Conservation (phyloP, 2,797 vertebrate genomes). For the Poecilia wingei region DNA sequence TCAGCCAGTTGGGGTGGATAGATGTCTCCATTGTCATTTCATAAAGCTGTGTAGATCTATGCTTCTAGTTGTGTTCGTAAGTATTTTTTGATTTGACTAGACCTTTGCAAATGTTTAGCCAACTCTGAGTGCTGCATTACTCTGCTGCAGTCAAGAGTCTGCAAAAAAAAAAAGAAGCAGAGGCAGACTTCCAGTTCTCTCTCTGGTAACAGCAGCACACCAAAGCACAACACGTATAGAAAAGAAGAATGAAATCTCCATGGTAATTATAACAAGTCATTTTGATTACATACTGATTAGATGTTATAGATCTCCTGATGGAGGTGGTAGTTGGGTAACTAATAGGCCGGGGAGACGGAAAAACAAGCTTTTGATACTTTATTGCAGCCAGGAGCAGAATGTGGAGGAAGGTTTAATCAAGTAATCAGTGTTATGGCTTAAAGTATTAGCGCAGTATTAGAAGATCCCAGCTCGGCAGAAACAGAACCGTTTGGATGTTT, state of each 20-base stretch:
- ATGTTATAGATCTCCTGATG: neutral
- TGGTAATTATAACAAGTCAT: neutral
- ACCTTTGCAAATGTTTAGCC: neutral
- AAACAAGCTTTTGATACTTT: conserved; percentile 4
- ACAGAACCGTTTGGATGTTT: conserved; percentile 3
- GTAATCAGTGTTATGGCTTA: conserved; percentile 29
- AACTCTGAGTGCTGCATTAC: neutral
- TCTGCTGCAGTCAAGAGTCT: neutral
- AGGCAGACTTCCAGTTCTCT: neutral
- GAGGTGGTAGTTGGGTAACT: conserved; percentile 8
- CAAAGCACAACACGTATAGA: neutral
- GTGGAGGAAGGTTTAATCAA: conserved; percentile 28
- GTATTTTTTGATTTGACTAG: neutral
- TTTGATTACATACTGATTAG: conserved; percentile 7
- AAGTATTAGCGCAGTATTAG: conserved; percentile 22
- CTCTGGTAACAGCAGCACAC: neutral
- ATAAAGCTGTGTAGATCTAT: neutral
- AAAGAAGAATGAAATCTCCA: neutral
- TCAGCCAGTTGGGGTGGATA: neutral
- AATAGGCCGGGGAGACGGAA: neutral
- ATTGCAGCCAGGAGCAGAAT: conserved; percentile 7
- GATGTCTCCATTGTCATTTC: neutral
- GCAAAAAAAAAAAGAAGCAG: neutral
- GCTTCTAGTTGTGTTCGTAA: neutral
- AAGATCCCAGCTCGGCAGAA: conserved; percentile 16